Evolutionary conservation across 2,113 vertebrate genomes (phyloP).

Genomic region (Barbus barbus): DNA sequence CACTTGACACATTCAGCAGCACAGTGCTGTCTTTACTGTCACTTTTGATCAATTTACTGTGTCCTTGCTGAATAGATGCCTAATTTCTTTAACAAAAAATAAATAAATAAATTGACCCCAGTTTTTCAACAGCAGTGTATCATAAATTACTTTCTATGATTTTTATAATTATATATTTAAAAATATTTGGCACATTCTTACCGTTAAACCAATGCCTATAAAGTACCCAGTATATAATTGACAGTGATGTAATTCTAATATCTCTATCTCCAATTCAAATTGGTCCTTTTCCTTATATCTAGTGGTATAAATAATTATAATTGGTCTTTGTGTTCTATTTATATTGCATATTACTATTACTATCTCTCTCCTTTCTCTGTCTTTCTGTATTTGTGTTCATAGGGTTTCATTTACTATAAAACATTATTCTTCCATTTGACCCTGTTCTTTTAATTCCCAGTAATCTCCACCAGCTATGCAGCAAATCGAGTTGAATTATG

Average conservation of each 20-base stretch:
- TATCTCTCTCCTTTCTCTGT: neutral
- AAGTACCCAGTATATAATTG: neutral
- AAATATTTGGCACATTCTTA: neutral
- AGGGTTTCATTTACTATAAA: neutral
- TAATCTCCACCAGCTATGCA: neutral
- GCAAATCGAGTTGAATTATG: conserved; percentile 1
- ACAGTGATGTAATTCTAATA: neutral
- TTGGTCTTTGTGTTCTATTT: neutral
- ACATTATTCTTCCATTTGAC: neutral
- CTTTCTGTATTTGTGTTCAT: neutral
- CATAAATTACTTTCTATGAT: neutral
- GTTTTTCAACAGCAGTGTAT: neutral
- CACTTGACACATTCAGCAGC: too few species aligned
- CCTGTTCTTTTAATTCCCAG: neutral
- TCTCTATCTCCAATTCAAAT: neutral
- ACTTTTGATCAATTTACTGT: too few species aligned
- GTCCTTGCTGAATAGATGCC: neutral
- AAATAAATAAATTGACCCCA: neutral
- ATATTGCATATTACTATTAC: neutral
- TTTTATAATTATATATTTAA: neutral
- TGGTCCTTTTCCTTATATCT: neutral
- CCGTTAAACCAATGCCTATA: neutral
- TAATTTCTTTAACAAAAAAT: neutral
- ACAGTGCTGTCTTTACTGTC: too few species aligned
- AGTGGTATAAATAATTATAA: neutral